phyloP scores from a whole-genome alignment of 2,797 vertebrate genomes.

The Oophaga sylvatica region DNA sequence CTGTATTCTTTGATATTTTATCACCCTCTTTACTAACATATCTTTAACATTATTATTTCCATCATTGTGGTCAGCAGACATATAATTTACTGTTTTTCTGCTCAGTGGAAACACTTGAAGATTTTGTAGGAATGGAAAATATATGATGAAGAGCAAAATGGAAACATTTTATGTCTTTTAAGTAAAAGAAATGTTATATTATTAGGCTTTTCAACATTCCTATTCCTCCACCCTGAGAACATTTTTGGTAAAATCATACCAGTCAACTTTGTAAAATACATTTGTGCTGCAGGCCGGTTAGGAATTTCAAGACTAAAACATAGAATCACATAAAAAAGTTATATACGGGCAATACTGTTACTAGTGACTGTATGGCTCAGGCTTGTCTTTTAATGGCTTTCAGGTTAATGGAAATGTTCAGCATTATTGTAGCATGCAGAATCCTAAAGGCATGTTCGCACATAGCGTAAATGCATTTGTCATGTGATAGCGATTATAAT shows the following conservation, averaged over 20 bases:
- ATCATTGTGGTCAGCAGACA: conserved; percentile 45
- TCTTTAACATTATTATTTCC: conserved; percentile 50
- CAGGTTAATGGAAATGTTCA: too few species aligned
- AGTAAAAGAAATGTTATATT: conserved; percentile 24
- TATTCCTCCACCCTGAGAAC: conserved; percentile 20
- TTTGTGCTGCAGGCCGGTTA: neutral
- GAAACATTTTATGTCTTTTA: conserved; percentile 45
- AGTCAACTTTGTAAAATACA: neutral
- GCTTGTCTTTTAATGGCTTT: too few species aligned
- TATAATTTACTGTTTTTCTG: conserved; percentile 48
- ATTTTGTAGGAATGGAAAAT: conserved; percentile 45
- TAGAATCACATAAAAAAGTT: neutral
- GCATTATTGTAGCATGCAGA: too few species aligned
- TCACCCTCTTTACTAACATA: conserved; percentile 42
- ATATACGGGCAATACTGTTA: too few species aligned
- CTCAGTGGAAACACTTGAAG: conserved; percentile 42
- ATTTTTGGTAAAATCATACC: conserved; percentile 42
- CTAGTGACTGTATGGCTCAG: too few species aligned
- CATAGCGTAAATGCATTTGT: too few species aligned
- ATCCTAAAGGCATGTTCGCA: too few species aligned
- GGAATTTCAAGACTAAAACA: neutral
- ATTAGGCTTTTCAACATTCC: conserved; percentile 46
- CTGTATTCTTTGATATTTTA: conserved; percentile 37
- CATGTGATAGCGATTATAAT: too few species aligned
- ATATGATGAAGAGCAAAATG: conserved; percentile 48